Percentiles rank a stretch among this genome's conserved stretches.
phyloP scores from a whole-genome alignment of 2,113 vertebrate species.

The Rhinopomastus cyanomelas region DNA sequence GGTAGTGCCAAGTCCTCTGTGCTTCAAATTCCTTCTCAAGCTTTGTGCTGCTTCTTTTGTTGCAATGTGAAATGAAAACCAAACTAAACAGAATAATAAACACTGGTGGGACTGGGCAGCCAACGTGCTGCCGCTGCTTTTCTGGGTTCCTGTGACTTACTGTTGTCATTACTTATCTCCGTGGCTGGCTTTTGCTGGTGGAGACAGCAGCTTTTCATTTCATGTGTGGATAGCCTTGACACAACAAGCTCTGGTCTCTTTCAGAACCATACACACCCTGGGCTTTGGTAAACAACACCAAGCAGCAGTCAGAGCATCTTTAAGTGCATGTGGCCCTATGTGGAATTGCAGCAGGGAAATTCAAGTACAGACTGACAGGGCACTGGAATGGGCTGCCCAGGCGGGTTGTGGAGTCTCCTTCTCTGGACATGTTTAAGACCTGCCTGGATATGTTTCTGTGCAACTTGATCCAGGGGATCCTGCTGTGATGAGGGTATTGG shows the following conservation, averaged over 20 bases:
- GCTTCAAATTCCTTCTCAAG: background rate
- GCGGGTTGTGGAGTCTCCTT: no score
- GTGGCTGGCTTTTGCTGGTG: background rate
- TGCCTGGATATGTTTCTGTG: no score
- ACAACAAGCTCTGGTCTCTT: background rate
- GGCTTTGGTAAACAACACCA: background rate
- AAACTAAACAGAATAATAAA: background rate
- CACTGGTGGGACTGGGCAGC: background rate
- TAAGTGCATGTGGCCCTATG: fast-evolving
- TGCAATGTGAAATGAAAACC: background rate
- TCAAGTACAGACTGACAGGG: fast-evolving
- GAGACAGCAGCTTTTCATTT: background rate
- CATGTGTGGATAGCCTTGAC: background rate
- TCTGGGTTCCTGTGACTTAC: background rate
- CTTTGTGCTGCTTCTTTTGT: background rate
- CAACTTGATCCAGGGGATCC: no score
- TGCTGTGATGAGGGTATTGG: no score
- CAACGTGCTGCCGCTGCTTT: fast-evolving
- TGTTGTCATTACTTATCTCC: background rate
- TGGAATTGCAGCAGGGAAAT: background rate
- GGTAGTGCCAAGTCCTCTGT: fast-evolving
- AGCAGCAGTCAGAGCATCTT: background rate
- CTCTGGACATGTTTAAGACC: no score
- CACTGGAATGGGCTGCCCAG: no score
- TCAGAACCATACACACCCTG: background rate